Evolutionary conservation across 2,797 vertebrate genomes (phyloP), one percentile per base, ranked within the genome.

Genomic region (Arnoldichthys spilopterus): DNA sequence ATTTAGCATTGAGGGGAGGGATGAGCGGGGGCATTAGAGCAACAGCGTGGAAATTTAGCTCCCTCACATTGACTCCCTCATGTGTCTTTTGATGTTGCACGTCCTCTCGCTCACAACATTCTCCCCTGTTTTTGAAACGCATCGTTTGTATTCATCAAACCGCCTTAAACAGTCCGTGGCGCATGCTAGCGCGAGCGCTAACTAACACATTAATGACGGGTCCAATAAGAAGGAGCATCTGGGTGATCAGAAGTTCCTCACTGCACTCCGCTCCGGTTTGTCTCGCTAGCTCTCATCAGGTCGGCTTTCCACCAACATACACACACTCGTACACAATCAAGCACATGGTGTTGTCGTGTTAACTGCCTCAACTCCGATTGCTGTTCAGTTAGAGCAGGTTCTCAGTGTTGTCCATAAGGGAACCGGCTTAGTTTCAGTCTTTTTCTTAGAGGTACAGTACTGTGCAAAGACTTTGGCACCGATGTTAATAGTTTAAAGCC

Each of bases 191-290:
- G 83, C 58, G 84, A 86, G 86, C 63, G 49, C 86, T 91, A 89
- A 93, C 85, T 84, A 91, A 90, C 85, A 88, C 86, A 84, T 87
- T 90, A 91, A 90, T 87, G 89, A 91, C 91, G 86, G 83, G 85
- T 87, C 86, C 84, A 84, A 89, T 91, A 85, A 88, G 85, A 84
- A 66, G 64, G 54, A 67, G 84, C 79, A 81, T 87, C 86, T 87
- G 74, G 71, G 76, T 85, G 80, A 91, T 90, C 85, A 77, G 80
- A 88, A 78, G 86, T 83, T 30, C 82, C 80, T 85, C 84, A 16
- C 72, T 69, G 43, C 47, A 62, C 84, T 73, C 32, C 37, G 66
- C 51, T 90, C 40, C 67, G 69, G 61, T 84, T 74, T 80, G 76
- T 85, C 61, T 83, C 47, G 7, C 70, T 74, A 53, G 69, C 32